Percentiles rank a stretch among this genome's conserved stretches.
phyloP scores from a whole-genome alignment of 2,797 vertebrate species.

The Sciaenops ocellatus region DNA sequence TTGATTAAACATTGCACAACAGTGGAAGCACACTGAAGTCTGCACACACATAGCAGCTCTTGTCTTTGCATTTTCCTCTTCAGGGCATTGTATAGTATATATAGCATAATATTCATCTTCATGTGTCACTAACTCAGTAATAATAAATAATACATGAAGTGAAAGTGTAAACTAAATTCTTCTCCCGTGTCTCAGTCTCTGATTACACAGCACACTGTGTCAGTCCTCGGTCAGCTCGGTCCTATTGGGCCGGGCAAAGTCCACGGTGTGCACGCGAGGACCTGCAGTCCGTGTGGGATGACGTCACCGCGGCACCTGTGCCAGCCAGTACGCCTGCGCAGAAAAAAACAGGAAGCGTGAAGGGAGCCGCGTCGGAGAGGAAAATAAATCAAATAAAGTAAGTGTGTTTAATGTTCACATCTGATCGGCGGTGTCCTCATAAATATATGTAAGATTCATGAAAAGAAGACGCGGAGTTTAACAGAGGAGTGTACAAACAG shows the following conservation, averaged over 20 bases:
- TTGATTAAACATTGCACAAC: too few species aligned
- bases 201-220: too few species aligned
- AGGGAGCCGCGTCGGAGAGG: not conserved
- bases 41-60: too few species aligned
- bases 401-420: not conserved
- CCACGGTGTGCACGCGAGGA: not conserved
- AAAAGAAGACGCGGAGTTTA: rapidly evolving
- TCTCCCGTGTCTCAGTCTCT: too few species aligned
- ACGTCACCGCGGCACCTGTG: slow-evolving; percentile 31
- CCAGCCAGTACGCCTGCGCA: slow-evolving; percentile 50
- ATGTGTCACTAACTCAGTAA: too few species aligned
- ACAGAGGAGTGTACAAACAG: not conserved
- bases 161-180: too few species aligned
- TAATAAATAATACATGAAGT: too few species aligned
- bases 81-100: too few species aligned
- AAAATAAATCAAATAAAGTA: not conserved
- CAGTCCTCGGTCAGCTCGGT: too few species aligned
- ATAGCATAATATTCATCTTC: too few species aligned
- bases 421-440: rapidly evolving
- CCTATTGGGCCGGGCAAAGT: not conserved
- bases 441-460: not conserved
- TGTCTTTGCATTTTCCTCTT: too few species aligned
- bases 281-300: rapidly evolving
- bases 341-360: slow-evolving; percentile 41
- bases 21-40: too few species aligned